Conservation (phyloP, 2,797 vertebrate genomes). For the Enteromius trimaculatus region DNA sequence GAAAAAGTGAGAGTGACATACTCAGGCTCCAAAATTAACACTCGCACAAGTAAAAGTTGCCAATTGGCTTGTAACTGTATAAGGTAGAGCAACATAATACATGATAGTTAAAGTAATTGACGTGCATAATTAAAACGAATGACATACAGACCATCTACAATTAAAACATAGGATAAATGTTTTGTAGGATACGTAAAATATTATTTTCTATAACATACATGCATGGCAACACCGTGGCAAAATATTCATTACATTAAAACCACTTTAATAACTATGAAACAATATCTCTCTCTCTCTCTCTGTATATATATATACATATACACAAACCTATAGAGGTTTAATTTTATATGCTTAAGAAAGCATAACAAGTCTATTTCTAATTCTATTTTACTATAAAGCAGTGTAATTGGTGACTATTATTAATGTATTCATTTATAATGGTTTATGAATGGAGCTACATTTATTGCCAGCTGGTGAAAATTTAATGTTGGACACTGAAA, state of each 20-base stretch:
- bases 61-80: constrained; percentile 1
- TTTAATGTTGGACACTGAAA: not conserved
- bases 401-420: not conserved
- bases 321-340: not conserved
- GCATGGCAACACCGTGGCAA: not conserved
- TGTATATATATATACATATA: not conserved
- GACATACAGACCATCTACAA: not conserved
- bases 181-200: not conserved
- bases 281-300: no score
- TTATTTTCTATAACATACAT: not conserved
- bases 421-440: not conserved
- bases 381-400: not conserved
- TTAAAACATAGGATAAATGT: not conserved
- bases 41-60: constrained; percentile 1
- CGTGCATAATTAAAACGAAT: not conserved
- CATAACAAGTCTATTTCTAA: not conserved
- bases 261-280: not conserved
- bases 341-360: not conserved
- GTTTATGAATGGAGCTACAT: not conserved
- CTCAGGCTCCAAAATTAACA: not conserved
- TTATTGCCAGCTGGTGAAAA: not conserved
- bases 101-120: not conserved
- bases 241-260: not conserved
- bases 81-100: not conserved
- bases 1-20: constrained; percentile 55